These are phyloP conservation scores for Aphyosemion australe DNA, from an alignment of 2,113 vertebrate species.

Conservation along the genomic window DNA sequence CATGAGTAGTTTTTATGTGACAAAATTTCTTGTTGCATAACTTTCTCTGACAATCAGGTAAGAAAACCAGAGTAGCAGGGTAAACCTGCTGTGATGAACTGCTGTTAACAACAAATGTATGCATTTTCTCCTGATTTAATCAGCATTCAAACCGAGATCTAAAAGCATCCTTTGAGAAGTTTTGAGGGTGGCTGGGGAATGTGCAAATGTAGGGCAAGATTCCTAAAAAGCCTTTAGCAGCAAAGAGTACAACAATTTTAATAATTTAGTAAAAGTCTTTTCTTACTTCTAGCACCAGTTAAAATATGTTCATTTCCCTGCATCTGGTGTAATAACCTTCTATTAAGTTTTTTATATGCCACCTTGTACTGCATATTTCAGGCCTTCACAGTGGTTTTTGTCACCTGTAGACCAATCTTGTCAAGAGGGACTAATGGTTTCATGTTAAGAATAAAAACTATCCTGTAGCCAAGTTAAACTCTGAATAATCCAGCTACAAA, in stretches of 20 bases:
- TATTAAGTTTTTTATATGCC: neutral
- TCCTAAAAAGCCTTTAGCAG: neutral
- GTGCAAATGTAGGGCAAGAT: neutral
- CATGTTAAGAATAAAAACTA: slow-evolving; percentile 29
- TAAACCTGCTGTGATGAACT: too few relatives aligned
- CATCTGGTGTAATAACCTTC: slow-evolving; percentile 4
- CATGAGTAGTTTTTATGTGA: slow-evolving; percentile 3
- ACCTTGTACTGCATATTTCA: neutral
- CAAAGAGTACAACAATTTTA: neutral
- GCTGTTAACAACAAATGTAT: neutral
- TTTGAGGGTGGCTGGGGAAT: neutral
- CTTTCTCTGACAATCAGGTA: neutral
- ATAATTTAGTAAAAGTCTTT: neutral
- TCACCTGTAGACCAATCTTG: slow-evolving; percentile 4
- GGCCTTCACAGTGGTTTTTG: neutral
- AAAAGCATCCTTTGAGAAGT: neutral
- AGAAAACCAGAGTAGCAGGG: too few relatives aligned
- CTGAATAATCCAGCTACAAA: slow-evolving; percentile 1
- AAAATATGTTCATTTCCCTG: neutral
- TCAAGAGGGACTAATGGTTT: slow-evolving; percentile 14
- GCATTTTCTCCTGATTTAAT: neutral
- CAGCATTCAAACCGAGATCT: neutral
- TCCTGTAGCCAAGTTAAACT: slow-evolving; percentile 20
- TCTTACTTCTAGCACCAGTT: too few relatives aligned
- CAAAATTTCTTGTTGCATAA: neutral